Evolutionary conservation across 2,797 vertebrate genomes (phyloP).

Genomic region (Cyprinella venusta): DNA sequence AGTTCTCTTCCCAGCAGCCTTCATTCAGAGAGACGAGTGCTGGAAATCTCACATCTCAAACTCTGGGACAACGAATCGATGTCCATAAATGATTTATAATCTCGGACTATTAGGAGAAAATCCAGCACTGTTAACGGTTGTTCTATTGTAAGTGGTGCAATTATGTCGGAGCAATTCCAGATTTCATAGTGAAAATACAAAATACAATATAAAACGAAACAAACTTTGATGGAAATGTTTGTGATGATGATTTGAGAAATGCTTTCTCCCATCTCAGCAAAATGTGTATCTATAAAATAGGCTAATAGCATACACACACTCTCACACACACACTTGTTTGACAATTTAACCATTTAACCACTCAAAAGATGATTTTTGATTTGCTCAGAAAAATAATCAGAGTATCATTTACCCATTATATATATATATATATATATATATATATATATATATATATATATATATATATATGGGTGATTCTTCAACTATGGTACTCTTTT

Average conservation of each 20-base stretch:
- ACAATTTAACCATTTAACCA: background rate
- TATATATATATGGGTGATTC: no score
- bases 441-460: background rate
- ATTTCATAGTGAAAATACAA: background rate
- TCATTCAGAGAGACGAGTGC: conserved; percentile 38
- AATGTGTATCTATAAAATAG: background rate
- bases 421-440: no score
- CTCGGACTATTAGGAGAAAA: conserved; percentile 40
- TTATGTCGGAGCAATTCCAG: background rate
- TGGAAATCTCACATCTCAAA: conserved; percentile 38
- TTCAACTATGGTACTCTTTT: no score
- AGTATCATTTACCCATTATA: background rate
- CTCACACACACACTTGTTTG: background rate
- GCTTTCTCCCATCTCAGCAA: background rate
- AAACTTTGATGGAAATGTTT: background rate
- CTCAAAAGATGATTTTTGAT: background rate
- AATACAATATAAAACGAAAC: background rate
- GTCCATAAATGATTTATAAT: conserved; percentile 37
- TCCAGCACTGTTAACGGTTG: background rate
- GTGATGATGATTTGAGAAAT: background rate
- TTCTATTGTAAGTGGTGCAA: background rate
- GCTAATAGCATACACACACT: background rate
- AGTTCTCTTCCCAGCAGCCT: conserved; percentile 47
- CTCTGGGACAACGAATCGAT: background rate
- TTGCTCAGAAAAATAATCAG: background rate